These are phyloP conservation scores for Pocota personata DNA, from an alignment of 2,888 invertebrate species.

Conservation along the genomic window DNA sequence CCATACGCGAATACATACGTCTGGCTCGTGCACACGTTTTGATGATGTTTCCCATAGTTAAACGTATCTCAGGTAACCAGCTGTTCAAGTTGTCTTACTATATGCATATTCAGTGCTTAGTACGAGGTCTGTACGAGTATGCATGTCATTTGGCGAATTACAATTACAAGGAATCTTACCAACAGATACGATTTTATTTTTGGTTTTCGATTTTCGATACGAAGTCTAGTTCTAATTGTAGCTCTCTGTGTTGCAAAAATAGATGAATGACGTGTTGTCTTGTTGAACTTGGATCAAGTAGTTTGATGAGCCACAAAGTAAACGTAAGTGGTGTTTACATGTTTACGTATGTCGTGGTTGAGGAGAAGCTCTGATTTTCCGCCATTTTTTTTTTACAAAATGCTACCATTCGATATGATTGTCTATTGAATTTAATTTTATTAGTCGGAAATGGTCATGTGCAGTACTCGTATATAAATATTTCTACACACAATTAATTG, in stretches of 20 bases:
- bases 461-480: conserved; percentile 13
- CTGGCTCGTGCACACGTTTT: conserved; percentile 9
- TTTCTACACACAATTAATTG: neutral
- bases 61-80: conserved; percentile 19
- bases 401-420: neutral
- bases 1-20: neutral
- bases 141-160: neutral
- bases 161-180: neutral
- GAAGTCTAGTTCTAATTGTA: neutral
- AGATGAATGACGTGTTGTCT: conserved; percentile 46
- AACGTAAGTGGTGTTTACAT: neutral
- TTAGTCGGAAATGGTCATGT: neutral
- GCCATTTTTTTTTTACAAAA: neutral
- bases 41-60: neutral
- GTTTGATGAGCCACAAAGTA: conserved; percentile 29
- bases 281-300: conserved; percentile 50
- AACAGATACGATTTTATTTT: conserved; percentile 1
- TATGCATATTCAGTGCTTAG: neutral
- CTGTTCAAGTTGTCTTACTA: conserved; percentile 20
- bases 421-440: neutral
- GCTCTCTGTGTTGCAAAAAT: conserved; percentile 19
- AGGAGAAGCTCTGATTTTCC: neutral
- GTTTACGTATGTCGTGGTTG: neutral
- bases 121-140: neutral
- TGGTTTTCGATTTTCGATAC: conserved; percentile 29